A percentile compares a stretch with the other conserved stretches of the same genome.
phyloP scores from a whole-genome alignment of 2,797 vertebrate species.

The Clamator glandarius region DNA sequence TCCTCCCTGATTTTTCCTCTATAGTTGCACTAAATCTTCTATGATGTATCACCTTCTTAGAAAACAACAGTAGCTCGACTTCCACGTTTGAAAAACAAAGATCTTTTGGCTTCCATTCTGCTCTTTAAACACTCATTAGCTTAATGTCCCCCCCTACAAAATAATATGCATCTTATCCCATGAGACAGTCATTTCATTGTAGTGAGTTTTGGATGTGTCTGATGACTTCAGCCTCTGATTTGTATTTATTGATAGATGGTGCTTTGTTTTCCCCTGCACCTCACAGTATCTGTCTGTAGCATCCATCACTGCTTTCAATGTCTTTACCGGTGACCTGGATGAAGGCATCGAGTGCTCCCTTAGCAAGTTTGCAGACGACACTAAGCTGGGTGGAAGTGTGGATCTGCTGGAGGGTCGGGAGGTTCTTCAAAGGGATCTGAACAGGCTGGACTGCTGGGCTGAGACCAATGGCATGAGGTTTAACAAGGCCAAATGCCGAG shows the following conservation, averaged over 20 bases:
- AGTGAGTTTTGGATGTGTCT: neutral
- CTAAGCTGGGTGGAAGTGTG: too few species aligned
- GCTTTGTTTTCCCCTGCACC: neutral
- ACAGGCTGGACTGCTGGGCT: too few species aligned
- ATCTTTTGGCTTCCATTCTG: neutral
- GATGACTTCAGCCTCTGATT: neutral
- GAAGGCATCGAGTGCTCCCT: too few species aligned
- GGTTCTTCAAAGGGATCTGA: too few species aligned
- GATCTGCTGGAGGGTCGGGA: too few species aligned
- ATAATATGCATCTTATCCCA: neutral
- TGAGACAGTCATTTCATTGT: neutral
- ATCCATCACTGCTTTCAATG: neutral
- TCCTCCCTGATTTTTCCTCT: neutral
- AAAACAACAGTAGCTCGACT: neutral
- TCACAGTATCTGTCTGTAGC: neutral
- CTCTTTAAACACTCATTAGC: neutral
- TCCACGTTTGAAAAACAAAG: neutral
- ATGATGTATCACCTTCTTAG: neutral
- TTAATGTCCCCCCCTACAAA: neutral
- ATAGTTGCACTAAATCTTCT: neutral
- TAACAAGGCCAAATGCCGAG: too few species aligned
- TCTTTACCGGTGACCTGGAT: too few species aligned
- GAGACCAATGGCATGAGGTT: too few species aligned
- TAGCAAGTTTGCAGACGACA: too few species aligned
- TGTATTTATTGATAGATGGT: neutral